These are phyloP conservation scores for Euura saliciscinereae DNA, from an alignment of 1,140 invertebrate species.

Conservation along the genomic window DNA sequence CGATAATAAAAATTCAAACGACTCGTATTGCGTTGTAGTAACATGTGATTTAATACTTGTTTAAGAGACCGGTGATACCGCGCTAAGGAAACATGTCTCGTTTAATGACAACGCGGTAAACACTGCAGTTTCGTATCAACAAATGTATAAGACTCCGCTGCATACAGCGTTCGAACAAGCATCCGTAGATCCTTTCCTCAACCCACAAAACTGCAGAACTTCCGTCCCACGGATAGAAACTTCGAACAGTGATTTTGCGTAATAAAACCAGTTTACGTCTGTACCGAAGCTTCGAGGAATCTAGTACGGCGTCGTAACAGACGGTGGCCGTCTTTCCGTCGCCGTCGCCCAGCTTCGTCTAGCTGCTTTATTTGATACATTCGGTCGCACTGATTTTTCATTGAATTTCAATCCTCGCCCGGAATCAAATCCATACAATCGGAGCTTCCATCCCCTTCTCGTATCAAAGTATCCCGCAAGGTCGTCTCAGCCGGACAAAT, in stretches of 20 bases:
- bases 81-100: too few relatives aligned
- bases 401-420: not conserved
- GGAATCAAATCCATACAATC: not conserved
- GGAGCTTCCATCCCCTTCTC: not conserved
- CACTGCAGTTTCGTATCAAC: not conserved
- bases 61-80: too few relatives aligned
- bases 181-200: not conserved
- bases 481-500: not conserved
- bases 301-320: not conserved
- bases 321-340: not conserved
- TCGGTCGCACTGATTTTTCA: not conserved
- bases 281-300: not conserved
- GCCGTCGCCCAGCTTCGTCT: not conserved
- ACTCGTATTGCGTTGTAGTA: too few relatives aligned
- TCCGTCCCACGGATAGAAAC: not conserved
- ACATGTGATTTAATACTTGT: too few relatives aligned
- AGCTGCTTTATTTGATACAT: not conserved
- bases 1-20: too few relatives aligned
- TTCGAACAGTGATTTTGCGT: not conserved
- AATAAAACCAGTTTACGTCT: constrained; percentile 1
- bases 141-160: not conserved
- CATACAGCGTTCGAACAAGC: not conserved
- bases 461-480: too few relatives aligned
- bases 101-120: not conserved
- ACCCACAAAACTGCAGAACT: not conserved